phyloP scores from a whole-genome alignment of 2,797 vertebrate species.

The Gouania willdenowi region DNA sequence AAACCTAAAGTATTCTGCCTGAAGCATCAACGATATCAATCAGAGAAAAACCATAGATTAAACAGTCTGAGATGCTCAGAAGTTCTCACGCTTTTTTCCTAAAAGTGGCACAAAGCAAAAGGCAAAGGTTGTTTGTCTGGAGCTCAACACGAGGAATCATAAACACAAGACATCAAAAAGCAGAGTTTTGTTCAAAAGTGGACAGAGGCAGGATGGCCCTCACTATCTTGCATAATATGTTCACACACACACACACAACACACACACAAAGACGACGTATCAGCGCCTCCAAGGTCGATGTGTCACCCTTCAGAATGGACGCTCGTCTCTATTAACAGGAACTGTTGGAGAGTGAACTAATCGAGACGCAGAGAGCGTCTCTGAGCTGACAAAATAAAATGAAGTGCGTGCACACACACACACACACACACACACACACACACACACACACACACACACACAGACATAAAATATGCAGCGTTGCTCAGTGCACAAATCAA shows the following conservation, averaged over 20 bases:
- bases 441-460: constrained; percentile 11
- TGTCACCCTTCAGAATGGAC: constrained; percentile 52
- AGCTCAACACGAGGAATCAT: no score
- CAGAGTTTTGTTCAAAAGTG: no score
- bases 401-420: constrained; percentile 17
- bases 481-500: constrained; percentile 57
- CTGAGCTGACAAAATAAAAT: constrained; percentile 51
- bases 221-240: no score
- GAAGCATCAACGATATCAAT: no score
- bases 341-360: constrained; percentile 45
- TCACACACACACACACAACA: constrained; percentile 1
- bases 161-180: no score
- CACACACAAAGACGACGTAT: constrained; percentile 28
- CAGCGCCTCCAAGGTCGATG: constrained; percentile 59
- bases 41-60: no score
- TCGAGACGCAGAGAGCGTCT: constrained; percentile 49
- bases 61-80: no score
- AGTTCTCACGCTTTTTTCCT: no score
- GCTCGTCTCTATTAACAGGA: constrained; percentile 61
- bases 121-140: no score
- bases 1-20: no score
- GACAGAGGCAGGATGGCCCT: no score
- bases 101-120: no score
- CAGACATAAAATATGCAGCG: constrained; percentile 58
- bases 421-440: constrained; percentile 12